Base-by-base conservation (phyloP, 2,797 vertebrate genomes). In the Cephalopachus bancanus region DNA sequence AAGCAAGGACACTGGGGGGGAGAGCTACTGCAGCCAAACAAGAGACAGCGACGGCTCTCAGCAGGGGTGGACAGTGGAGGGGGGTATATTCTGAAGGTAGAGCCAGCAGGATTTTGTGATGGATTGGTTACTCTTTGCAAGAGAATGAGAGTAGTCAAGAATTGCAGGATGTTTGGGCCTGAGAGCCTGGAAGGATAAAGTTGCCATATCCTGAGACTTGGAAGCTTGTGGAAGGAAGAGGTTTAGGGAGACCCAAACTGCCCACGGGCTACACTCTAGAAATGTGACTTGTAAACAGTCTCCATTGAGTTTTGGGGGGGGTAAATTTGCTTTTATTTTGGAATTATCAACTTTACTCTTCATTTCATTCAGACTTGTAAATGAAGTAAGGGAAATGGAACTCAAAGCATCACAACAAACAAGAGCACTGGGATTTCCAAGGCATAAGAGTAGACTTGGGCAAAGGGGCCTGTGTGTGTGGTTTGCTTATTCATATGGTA, bases 321-420 rank as follows among this genome's bases (percentile, higher is more conserved):
- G 44, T 44, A 55, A 86, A 75, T 53, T 90, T 67, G 26, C 57
- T 81, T 96, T 83, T 59, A 15, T 81, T 96, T 83, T 59, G 19
- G 30, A 91, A 64, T 76, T 75, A 80, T 11, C 44, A 81, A 55
- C 53, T 83, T 91, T 84, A 65, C 26, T 49, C 12, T 81, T 89
- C 24, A 62, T 91, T 81, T 95, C 55, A 78, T 33, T 60, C 33
- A 30, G 28, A 91, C 59, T 72, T 83, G 49, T 67, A 59, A 89
- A 74, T 76, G 75, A 49, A 26, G 65, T 78, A 65, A 81, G 22
- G 14, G 65, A 74, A 60, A 81, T 91, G 33, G 62, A 83, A 67
- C 87, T 83, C 26, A 30, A 90, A n/a, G 64, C 15, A 37, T 44
- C 26, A 24, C 64, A 84, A 44, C 28, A 85, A 55, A 57, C 11